These are phyloP conservation scores for Cephonodes hylas DNA, from an alignment of 2,888 invertebrate species.

Conservation along the genomic window DNA sequence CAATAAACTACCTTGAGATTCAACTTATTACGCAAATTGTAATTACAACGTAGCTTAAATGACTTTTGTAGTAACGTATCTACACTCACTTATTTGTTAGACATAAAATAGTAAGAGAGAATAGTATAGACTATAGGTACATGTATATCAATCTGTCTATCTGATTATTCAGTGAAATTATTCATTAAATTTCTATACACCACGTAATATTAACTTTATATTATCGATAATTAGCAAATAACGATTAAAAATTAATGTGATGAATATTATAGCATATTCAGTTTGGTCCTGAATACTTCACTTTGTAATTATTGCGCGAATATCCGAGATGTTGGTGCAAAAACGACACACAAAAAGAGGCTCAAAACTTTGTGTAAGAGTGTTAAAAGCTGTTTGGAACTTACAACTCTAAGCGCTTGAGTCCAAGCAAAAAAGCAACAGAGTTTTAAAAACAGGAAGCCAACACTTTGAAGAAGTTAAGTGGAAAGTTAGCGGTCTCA, in stretches of 20 bases:
- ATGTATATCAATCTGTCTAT: neutral
- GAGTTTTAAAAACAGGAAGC: slow-evolving; percentile 75
- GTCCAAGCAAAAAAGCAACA: slow-evolving; percentile 61
- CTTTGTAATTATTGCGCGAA: neutral
- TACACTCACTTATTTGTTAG: too few species aligned
- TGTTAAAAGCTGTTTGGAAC: slow-evolving; percentile 74
- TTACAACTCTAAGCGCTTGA: slow-evolving; percentile 67
- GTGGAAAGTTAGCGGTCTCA: slow-evolving; percentile 71
- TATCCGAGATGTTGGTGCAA: slow-evolving; percentile 1
- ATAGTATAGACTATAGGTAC: neutral
- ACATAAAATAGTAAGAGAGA: too few species aligned
- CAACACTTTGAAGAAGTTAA: slow-evolving; percentile 75
- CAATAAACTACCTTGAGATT: too few species aligned
- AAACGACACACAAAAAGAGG: slow-evolving; percentile 18
- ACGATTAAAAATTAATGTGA: neutral
- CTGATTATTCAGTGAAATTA: neutral
- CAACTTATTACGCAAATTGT: too few species aligned
- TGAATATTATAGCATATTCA: neutral
- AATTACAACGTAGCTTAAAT: too few species aligned
- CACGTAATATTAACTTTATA: neutral
- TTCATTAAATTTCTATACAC: neutral
- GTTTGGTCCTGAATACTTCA: too few species aligned
- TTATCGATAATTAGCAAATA: neutral
- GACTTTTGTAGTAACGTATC: too few species aligned
- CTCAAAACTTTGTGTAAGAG: slow-evolving; percentile 44